Evolutionary conservation across 1,140 invertebrate genomes (phyloP).

Genomic region (Yoshiicerus persimilis): DNA sequence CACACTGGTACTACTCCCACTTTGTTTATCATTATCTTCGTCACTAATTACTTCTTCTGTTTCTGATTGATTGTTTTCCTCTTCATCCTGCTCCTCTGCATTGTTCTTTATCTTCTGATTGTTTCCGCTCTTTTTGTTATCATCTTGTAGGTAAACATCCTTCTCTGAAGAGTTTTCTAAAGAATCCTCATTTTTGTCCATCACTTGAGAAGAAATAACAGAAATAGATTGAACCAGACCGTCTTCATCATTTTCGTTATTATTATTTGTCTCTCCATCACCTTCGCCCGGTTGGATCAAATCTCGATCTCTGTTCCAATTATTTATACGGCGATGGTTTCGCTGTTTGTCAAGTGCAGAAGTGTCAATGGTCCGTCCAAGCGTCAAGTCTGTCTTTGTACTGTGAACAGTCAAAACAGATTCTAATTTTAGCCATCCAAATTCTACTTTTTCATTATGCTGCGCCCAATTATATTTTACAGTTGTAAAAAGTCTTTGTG

Average conservation of each 20-base stretch:
- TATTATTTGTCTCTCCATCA: conserved; percentile 17
- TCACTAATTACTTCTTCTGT: conserved; percentile 27
- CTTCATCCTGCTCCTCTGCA: conserved; percentile 15
- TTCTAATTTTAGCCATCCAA: not conserved
- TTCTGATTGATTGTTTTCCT: not conserved
- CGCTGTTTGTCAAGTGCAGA: conserved; percentile 24
- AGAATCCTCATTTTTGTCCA: conserved; percentile 37
- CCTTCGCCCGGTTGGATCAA: not conserved
- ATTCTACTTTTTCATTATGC: not conserved
- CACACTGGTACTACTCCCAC: not conserved
- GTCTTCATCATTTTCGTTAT: conserved; percentile 28
- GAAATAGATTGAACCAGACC: conserved; percentile 41
- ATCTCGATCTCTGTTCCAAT: not conserved
- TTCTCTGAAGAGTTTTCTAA: conserved; percentile 47
- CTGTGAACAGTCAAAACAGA: conserved; percentile 14
- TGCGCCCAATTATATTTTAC: not conserved
- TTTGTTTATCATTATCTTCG: conserved; percentile 17
- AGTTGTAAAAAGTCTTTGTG: not conserved
- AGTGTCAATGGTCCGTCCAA: conserved; percentile 28
- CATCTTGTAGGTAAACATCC: conserved; percentile 42
- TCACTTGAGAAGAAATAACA: conserved; percentile 41
- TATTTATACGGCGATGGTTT: conserved; percentile 30
- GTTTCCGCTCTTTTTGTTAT: not conserved
- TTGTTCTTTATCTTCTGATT: conserved; percentile 14
- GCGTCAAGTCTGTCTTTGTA: conserved; percentile 43